Evolutionary conservation across 2,888 invertebrate species (phyloP), one percentile per base, ranked within the genome.

Genomic region (Corbicula japonica): DNA sequence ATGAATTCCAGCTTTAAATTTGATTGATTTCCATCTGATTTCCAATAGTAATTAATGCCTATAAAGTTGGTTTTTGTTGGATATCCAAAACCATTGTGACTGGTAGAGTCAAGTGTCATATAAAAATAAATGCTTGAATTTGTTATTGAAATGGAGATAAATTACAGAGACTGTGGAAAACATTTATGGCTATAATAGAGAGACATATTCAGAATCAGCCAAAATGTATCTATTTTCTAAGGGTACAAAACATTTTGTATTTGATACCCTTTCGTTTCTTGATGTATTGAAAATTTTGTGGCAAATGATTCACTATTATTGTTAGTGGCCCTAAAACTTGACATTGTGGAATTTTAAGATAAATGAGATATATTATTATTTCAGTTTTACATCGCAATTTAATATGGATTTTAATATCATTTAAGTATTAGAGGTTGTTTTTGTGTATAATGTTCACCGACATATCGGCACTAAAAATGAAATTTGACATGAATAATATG

Each of bases 401-500:
- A 72, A 80, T 75, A 80, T 80, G 80, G 75, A 80, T 80, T 80
- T 80, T 80, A 76, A 78, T 80, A 80, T 76, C 80, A 41, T 63
- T 76, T 76, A 73, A 80, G 63, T 73, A 73, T 73, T 35, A 50
- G 52, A 56, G 56, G 60, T 54, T 62, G 65, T 69, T 68, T n/a
- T 63, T 48, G 38, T 66, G 60, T 76, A 80, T 73, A 72, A 76
- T 72, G 71, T 69, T 44, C 48, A 41, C 58, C 65, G 76, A 76
- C 80, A 73, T 34, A 38, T 30, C 46, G 80, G 76, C 80, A 73
- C 73, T 80, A 73, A 72, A 61, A 68, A 76, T 80, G 80, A 80
- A 80, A 80, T 80, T 80, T 80, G 80, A 80, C 80, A 76, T 76
- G 80, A 76, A 73, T 69, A 69, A 76, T 80, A 76, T 80, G 80